Percentiles rank a stretch among this genome's conserved stretches.
Conservation (phyloP, 2,113 vertebrate genomes). For the Plestiodon gilberti region DNA sequence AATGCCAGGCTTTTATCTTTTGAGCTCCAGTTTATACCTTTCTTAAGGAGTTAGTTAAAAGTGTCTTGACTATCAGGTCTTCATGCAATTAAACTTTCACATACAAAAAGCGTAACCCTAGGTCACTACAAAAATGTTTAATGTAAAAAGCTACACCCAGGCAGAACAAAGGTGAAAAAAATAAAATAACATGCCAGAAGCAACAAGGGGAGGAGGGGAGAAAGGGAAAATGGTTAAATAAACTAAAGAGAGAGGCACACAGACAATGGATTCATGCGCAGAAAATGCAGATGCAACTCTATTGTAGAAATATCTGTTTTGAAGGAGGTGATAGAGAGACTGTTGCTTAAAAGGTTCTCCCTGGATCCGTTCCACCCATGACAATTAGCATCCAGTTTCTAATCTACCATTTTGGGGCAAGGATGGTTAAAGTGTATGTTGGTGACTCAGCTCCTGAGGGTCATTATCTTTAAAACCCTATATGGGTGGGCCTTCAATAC, state of each 20-base stretch:
- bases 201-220: neutral
- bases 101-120: neutral
- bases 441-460: no score
- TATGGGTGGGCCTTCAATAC: no score
- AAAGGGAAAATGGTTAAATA: neutral
- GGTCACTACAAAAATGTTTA: conserved; percentile 23
- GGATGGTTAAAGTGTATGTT: no score
- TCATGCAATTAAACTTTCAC: conserved; percentile 58
- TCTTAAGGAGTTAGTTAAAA: conserved; percentile 59
- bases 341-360: neutral
- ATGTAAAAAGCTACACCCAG: neutral
- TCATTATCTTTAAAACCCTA: no score
- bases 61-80: conserved; percentile 35
- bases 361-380: no score
- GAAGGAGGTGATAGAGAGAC: no score
- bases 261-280: neutral
- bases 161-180: conserved; percentile 7
- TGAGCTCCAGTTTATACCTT: conserved; percentile 37
- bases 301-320: neutral
- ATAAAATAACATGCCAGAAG: neutral
- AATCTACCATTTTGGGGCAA: no score
- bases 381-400: no score
- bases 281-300: neutral
- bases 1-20: conserved; percentile 59
- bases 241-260: neutral